phyloP scores from a whole-genome alignment of 2,797 vertebrate species.

The Podarcis lilfordi region DNA sequence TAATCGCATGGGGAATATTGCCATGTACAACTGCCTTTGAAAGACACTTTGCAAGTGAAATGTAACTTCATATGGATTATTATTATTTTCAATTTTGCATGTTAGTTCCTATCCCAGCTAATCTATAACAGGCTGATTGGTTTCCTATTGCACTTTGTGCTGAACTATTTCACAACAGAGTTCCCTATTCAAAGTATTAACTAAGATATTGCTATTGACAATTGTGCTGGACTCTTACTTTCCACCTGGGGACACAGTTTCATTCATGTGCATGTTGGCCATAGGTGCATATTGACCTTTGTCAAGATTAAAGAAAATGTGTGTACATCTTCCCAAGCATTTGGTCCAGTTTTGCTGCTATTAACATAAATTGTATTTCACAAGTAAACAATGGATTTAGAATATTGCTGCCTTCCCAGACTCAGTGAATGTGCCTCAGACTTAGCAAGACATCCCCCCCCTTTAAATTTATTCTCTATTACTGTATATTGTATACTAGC shows the following conservation, averaged over 20 bases:
- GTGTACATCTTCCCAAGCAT: neutral
- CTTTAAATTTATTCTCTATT: slow-evolving; percentile 34
- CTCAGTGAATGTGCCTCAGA: slow-evolving; percentile 19
- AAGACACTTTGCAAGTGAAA: neutral
- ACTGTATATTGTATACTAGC: neutral
- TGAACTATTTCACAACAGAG: neutral
- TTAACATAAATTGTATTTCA: neutral
- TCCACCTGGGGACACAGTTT: neutral
- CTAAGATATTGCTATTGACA: neutral
- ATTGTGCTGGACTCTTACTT: neutral
- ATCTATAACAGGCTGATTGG: neutral
- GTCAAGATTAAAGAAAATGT: neutral
- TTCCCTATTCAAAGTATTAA: neutral
- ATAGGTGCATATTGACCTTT: neutral
- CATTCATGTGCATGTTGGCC: neutral
- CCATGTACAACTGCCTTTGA: neutral
- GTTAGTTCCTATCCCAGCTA: neutral
- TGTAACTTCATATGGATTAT: neutral
- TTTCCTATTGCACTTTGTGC: neutral
- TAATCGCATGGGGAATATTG: neutral
- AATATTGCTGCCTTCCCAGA: slow-evolving; percentile 38
- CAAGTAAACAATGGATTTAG: slow-evolving; percentile 32
- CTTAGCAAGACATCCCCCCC: slow-evolving; percentile 40
- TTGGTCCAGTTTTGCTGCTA: neutral
- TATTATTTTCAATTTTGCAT: neutral